A percentile compares a stretch with the other conserved stretches of the same genome.
Conservation (phyloP, 2,888 invertebrate species). For the Apoda limacodes region DNA sequence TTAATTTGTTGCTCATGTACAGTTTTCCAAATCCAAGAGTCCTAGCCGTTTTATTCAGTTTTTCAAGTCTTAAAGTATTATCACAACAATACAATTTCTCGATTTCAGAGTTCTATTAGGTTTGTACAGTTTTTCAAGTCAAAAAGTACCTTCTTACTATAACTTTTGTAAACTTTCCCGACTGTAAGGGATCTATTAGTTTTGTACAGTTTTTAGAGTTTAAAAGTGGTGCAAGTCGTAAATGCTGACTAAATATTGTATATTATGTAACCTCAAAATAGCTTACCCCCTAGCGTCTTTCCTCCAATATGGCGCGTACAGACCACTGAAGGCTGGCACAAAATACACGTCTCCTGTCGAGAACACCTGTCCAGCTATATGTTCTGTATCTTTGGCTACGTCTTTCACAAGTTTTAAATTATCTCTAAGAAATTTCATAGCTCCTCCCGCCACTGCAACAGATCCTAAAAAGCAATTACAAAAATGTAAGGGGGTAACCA, state of each 20-base stretch:
- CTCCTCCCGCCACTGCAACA: constrained; percentile 92
- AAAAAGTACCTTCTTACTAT: too few species aligned
- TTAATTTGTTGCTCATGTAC: too few species aligned
- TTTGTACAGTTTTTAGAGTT: too few species aligned
- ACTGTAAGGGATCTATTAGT: too few species aligned
- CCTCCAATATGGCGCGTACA: constrained; percentile 98
- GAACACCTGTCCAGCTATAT: constrained; percentile 82
- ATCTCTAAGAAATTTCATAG: constrained; percentile 92
- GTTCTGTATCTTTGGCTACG: constrained; percentile 76
- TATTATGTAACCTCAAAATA: not conserved
- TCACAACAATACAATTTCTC: too few species aligned
- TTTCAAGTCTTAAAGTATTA: too few species aligned
- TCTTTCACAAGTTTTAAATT: constrained; percentile 88
- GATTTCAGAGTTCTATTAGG: too few species aligned
- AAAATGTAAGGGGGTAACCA: too few species aligned
- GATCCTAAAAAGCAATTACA: constrained; percentile 73
- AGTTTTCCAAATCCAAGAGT: too few species aligned
- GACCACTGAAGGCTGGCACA: constrained; percentile 96
- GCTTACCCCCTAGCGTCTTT: constrained; percentile 91
- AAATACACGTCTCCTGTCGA: constrained; percentile 97
- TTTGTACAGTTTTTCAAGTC: too few species aligned
- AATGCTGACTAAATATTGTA: not conserved
- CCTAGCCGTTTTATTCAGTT: too few species aligned
- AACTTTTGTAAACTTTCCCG: too few species aligned
- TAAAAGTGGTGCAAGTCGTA: not conserved